Conservation (phyloP, 2,797 vertebrate genomes). For the Clamator glandarius region DNA sequence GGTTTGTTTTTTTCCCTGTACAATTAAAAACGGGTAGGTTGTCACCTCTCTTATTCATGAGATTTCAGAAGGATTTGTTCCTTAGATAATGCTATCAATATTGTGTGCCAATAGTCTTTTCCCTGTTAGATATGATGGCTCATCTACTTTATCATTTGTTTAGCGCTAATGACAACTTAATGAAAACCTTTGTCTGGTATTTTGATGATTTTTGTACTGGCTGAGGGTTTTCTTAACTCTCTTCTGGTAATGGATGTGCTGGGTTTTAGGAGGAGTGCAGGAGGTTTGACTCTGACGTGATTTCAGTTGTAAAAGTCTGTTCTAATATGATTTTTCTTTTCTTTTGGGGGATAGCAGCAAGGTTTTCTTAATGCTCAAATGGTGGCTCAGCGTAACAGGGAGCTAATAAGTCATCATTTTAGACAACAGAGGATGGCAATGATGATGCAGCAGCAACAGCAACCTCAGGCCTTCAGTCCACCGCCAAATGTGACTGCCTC, state of each 20-base stretch:
- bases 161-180: background rate
- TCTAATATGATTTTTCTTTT: constrained; percentile 44
- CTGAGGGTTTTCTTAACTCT: background rate
- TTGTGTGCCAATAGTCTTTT: background rate
- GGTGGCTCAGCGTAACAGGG: constrained; percentile 93
- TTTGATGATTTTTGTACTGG: background rate
- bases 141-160: background rate
- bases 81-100: background rate
- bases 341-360: constrained; percentile 77
- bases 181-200: background rate
- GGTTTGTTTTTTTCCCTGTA: background rate
- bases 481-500: constrained; percentile 95
- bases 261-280: background rate
- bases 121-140: background rate
- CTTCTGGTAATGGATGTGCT: background rate
- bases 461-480: constrained; percentile 91
- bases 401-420: constrained; percentile 90
- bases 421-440: constrained; percentile 91
- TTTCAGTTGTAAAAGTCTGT: background rate
- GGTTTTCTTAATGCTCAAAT: constrained; percentile 95
- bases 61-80: background rate
- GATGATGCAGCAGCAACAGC: constrained; percentile 90
- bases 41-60: background rate
- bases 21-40: background rate
- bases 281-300: background rate